Evolutionary conservation across 1,140 invertebrate genomes (phyloP).

Genomic region (Anoplophora glabripennis): DNA sequence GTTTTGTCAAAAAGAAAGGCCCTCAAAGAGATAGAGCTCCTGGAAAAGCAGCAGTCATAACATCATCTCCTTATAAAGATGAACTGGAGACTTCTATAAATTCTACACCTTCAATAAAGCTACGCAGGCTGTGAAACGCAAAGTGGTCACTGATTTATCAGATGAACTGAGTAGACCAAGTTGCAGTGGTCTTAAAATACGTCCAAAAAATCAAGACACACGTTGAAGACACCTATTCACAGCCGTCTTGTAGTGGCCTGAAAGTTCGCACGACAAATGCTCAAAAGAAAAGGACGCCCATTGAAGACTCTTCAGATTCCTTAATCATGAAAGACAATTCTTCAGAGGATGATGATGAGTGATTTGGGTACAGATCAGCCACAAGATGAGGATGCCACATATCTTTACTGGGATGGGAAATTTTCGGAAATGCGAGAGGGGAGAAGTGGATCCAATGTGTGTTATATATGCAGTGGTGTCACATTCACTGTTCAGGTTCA

Average conservation of each 20-base stretch:
- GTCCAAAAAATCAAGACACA: background rate
- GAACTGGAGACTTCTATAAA: background rate
- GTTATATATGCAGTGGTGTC: no score
- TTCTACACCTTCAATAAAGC: background rate
- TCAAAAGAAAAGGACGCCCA: no score
- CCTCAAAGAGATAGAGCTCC: background rate
- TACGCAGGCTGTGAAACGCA: background rate
- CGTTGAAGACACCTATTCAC: no score
- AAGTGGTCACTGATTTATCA: background rate
- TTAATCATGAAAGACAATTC: background rate
- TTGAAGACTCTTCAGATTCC: background rate
- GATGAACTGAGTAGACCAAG: background rate
- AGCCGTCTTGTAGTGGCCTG: no score
- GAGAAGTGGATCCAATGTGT: no score
- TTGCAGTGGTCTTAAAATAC: background rate
- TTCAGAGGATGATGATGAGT: background rate
- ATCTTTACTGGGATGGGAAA: no score
- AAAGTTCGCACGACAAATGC: no score
- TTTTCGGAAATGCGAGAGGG: no score
- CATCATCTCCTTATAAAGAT: background rate
- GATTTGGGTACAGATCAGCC: no score
- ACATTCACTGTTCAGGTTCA: no score
- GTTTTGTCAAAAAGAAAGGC: background rate
- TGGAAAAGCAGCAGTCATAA: background rate
- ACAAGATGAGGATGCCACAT: no score